Evolutionary conservation across 35 echinoderm and acorn worm genomes (phyloP).

Genomic region (Diadema setosum): DNA sequence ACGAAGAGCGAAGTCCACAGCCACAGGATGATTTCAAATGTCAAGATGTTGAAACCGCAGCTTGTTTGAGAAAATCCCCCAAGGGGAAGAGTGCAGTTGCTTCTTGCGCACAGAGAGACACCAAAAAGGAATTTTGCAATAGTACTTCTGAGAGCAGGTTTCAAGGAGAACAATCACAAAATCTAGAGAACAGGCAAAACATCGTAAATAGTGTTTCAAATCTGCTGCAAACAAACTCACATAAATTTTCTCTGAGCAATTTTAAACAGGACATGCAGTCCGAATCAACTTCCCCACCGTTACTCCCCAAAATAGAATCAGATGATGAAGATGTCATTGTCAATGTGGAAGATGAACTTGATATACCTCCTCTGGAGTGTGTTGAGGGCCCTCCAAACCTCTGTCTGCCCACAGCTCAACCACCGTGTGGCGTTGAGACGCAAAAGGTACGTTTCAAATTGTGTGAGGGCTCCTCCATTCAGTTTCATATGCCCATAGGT

Average conservation of each 20-base stretch:
- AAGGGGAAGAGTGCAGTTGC: too few relatives aligned
- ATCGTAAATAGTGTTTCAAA: too few relatives aligned
- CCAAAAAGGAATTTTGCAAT: too few relatives aligned
- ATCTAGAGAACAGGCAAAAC: too few relatives aligned
- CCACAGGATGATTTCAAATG: not conserved
- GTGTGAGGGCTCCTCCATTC: not conserved
- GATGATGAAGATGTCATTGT: conserved; percentile 2
- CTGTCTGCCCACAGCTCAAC: not conserved
- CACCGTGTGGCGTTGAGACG: not conserved
- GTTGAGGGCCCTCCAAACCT: not conserved
- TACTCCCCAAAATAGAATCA: not conserved
- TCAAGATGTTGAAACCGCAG: too few relatives aligned
- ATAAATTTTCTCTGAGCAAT: too few relatives aligned
- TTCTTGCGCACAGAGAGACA: too few relatives aligned
- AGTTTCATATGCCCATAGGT: conserved; percentile 1
- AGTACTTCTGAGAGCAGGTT: too few relatives aligned
- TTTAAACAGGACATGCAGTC: not conserved
- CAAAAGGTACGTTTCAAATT: not conserved
- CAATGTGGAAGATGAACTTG: not conserved
- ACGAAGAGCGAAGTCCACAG: conserved; percentile 30
- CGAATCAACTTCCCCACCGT: not conserved
- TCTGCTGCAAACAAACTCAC: too few relatives aligned
- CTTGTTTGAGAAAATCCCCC: too few relatives aligned
- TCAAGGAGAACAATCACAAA: too few relatives aligned
- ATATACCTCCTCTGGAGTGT: not conserved